Conservation (phyloP, 2,113 vertebrate species). For the Thryonomys swinderianus region DNA sequence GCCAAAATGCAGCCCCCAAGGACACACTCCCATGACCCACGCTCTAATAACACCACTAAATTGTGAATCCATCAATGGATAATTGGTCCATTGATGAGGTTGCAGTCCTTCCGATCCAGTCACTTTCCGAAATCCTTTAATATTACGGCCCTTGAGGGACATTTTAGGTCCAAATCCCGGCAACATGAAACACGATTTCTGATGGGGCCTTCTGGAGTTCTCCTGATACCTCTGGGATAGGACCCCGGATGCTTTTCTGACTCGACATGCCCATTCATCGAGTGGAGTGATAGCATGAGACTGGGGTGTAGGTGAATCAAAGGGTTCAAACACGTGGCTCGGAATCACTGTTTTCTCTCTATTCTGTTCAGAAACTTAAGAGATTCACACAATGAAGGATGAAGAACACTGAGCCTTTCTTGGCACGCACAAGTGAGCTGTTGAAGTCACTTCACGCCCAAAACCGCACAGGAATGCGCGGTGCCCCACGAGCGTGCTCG, state of each 20-base stretch:
- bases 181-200: conserved; percentile 26
- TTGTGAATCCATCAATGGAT: neutral
- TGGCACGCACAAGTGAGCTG: neutral
- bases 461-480: conserved; percentile 29
- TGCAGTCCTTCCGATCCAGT: neutral
- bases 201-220: neutral
- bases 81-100: neutral
- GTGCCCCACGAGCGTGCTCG: conserved; percentile 50
- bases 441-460: neutral
- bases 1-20: neutral
- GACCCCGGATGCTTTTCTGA: neutral
- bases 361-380: conserved; percentile 34
- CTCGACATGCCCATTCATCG: neutral
- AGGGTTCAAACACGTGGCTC: conserved; percentile 29
- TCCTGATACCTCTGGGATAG: neutral
- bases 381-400: neutral
- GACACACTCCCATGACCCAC: neutral
- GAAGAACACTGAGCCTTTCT: neutral
- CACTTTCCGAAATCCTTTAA: neutral
- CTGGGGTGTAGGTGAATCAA: neutral
- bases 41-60: neutral
- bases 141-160: neutral
- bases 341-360: neutral
- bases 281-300: neutral
- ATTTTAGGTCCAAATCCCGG: neutral